Conservation (phyloP, 2,797 vertebrate genomes). For the Erpetoichthys calabaricus region DNA sequence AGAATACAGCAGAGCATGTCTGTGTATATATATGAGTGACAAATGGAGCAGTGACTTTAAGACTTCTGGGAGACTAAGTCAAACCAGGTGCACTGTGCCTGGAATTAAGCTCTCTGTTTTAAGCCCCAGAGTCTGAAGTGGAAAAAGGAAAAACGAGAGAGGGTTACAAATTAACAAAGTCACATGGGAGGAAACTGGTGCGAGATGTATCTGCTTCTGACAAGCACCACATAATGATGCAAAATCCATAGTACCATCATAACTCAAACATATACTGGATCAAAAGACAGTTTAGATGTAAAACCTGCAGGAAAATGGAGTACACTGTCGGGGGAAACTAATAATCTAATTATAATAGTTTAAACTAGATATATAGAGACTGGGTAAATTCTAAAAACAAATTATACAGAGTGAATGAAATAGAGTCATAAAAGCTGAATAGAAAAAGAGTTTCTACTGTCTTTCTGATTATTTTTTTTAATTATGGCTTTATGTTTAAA, state of each 20-base stretch:
- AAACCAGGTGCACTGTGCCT: slow-evolving; percentile 40
- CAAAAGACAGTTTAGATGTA: slow-evolving; percentile 23
- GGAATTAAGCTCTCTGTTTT: slow-evolving; percentile 25
- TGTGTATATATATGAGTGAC: slow-evolving; percentile 49
- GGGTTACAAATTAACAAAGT: slow-evolving; percentile 34
- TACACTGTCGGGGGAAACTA: slow-evolving; percentile 1
- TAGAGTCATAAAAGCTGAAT: too few relatives aligned
- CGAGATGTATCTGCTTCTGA: slow-evolving; percentile 24
- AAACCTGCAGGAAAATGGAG: slow-evolving; percentile 10
- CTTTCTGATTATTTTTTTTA: too few relatives aligned
- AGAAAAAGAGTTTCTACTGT: too few relatives aligned
- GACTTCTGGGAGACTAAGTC: slow-evolving; percentile 38
- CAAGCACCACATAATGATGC: slow-evolving; percentile 36
- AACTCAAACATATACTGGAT: slow-evolving; percentile 28
- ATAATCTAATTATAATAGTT: neutral
- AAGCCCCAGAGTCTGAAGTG: slow-evolving; percentile 40
- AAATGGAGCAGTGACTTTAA: slow-evolving; percentile 36
- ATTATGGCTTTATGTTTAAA: too few relatives aligned
- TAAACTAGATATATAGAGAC: too few relatives aligned
- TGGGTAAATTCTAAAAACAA: too few relatives aligned
- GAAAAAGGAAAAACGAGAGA: slow-evolving; percentile 32
- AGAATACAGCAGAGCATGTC: slow-evolving; percentile 22
- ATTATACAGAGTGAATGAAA: too few relatives aligned
- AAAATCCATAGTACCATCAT: slow-evolving; percentile 29
- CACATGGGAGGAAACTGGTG: slow-evolving; percentile 29